These are phyloP conservation scores for Rhysida immarginata DNA, from an alignment of 1,140 invertebrate species.

Conservation along the genomic window DNA sequence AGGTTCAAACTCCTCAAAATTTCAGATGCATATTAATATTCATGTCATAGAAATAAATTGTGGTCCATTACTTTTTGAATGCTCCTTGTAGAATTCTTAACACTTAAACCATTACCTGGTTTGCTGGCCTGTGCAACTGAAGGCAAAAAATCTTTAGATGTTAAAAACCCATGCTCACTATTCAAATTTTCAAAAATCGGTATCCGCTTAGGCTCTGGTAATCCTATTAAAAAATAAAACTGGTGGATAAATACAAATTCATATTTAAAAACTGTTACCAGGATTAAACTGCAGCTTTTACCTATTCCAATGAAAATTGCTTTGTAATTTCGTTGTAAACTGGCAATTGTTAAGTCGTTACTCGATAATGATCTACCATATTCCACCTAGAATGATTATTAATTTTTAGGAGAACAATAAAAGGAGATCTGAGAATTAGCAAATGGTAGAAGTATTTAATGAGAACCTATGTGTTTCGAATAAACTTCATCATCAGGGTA, in stretches of 20 bases:
- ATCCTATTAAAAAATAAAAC: constrained; percentile 23
- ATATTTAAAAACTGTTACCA: too few relatives aligned
- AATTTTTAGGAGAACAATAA: too few relatives aligned
- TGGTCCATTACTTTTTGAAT: too few relatives aligned
- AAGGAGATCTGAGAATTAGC: too few relatives aligned
- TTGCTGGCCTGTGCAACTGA: constrained; percentile 75
- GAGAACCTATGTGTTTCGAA: too few relatives aligned
- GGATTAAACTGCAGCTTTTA: constrained; percentile 12
- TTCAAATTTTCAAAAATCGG: constrained; percentile 65
- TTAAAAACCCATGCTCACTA: constrained; percentile 74
- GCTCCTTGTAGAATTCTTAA: too few relatives aligned
- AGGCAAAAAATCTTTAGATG: constrained; percentile 88
- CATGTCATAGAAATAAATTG: too few relatives aligned
- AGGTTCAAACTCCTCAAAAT: too few relatives aligned
- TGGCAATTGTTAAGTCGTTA: neutral
- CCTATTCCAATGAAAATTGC: constrained; percentile 90
- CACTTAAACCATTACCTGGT: constrained; percentile 44
- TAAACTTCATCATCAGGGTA: too few relatives aligned
- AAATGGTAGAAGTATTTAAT: too few relatives aligned
- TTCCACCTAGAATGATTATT: constrained; percentile 15
- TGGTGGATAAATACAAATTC: too few relatives aligned
- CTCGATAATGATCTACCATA: neutral
- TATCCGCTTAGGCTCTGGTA: constrained; percentile 73
- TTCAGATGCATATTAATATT: too few relatives aligned
- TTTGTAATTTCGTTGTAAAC: constrained; percentile 46